Evolutionary conservation across 2,797 vertebrate species (phyloP).

Genomic region (Eulemur albifrons): DNA sequence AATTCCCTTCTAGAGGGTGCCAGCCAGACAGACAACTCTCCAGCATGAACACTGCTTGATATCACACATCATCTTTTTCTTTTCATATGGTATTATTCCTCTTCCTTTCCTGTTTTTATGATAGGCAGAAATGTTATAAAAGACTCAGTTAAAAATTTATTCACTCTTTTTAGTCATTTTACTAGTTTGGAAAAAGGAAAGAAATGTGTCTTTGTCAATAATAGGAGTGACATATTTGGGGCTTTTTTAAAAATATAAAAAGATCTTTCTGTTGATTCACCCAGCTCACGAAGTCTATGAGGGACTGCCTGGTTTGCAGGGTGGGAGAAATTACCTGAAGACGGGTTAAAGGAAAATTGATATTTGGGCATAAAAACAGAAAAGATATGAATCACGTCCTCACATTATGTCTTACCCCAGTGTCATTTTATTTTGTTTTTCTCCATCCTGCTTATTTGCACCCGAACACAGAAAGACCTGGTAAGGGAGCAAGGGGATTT

Average conservation of each 20-base stretch:
- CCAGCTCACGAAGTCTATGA: background rate
- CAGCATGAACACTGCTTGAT: background rate
- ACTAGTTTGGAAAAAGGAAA: background rate
- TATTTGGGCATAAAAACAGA: background rate
- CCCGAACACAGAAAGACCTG: background rate
- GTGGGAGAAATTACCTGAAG: background rate
- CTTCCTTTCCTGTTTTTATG: background rate
- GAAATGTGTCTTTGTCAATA: background rate
- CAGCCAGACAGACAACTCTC: background rate
- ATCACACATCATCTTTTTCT: background rate
- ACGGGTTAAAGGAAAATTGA: background rate
- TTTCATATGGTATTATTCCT: background rate
- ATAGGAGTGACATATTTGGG: background rate
- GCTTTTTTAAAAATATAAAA: background rate
- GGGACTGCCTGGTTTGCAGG: background rate
- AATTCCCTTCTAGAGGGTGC: background rate
- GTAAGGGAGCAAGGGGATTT: background rate
- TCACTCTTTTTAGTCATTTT: background rate
- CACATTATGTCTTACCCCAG: background rate
- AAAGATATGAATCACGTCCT: background rate
- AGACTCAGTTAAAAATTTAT: background rate
- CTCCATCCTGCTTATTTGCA: background rate
- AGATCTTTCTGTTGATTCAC: background rate
- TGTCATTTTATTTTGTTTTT: background rate
- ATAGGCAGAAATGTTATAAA: background rate